These are phyloP conservation scores for Rhinoderma darwinii DNA, from an alignment of 2,113 vertebrate species.

Conservation along the genomic window DNA sequence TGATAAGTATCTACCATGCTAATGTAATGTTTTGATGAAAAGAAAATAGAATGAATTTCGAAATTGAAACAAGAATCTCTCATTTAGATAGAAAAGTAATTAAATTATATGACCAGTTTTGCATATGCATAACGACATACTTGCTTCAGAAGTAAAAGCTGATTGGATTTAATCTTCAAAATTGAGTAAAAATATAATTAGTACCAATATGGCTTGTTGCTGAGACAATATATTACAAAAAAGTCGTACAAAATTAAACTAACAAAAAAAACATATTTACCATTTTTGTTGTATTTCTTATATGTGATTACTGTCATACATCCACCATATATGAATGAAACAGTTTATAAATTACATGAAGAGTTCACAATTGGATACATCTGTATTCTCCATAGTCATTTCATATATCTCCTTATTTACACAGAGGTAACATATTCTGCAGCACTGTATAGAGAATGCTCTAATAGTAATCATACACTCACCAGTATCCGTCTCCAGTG, in stretches of 20 bases:
- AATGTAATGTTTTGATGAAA: constrained; percentile 36
- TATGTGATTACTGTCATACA: not conserved
- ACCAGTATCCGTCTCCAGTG: not conserved
- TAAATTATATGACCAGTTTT: constrained; percentile 14
- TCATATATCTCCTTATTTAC: not conserved
- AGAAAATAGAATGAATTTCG: constrained; percentile 25
- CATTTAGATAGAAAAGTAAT: constrained; percentile 25
- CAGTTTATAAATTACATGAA: not conserved
- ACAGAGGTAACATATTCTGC: not conserved
- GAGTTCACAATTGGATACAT: not conserved
- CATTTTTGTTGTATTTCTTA: not conserved
- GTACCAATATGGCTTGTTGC: not conserved
- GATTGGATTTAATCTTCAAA: constrained; percentile 37
- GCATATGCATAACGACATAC: constrained; percentile 21
- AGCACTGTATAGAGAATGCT: not conserved
- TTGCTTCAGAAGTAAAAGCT: constrained; percentile 28
- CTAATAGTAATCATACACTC: not conserved
- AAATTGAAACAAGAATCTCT: constrained; percentile 25
- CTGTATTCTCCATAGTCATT: not conserved
- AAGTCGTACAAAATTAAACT: not conserved
- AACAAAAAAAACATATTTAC: not conserved
- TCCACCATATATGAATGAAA: not conserved
- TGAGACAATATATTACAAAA: constrained; percentile 8
- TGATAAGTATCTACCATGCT: constrained; percentile 10
- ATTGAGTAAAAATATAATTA: constrained; percentile 25